Base-by-base conservation (phyloP, 2,113 vertebrate species). In the Phaetusa simplex region DNA sequence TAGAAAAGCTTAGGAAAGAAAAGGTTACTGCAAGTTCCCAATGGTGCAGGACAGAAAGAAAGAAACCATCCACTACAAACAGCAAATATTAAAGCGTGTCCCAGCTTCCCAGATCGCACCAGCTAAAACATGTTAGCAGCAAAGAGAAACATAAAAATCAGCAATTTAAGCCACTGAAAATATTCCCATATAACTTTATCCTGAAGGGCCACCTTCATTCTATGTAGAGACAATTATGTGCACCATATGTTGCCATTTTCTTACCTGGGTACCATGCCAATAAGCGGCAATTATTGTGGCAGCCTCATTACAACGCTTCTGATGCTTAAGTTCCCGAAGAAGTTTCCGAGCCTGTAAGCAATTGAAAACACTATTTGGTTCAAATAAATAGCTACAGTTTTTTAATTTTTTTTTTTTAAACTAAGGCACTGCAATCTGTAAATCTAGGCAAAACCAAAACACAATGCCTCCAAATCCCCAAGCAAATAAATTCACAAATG, bases 211-310 rank as follows among this genome's bases (percentile, higher is more conserved):
- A 22, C 5, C 50, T 40, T 42, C 20, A 16, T 30, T 69, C 67
- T 20, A 1, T 2, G 8, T 2, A 32, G 32, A 49, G 61, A 85
- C 36, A 82, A 53, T 26, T 3, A 80, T 34, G 10, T 27, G 84
- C 66, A 73, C 40, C 23, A 6, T 36, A 67, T 32, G 16, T 14
- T 67, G 42, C 17, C 8, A 2, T n/a, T 26, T 80, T 43, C 83
- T 18, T 98, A 99, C 99, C 99, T 99, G 99, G 71, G 99, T 99
- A 40, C 99, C 99, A 2, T 98, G 99, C 99, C 99, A 99, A 62
- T 98, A 99, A 1, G 99, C 99, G 0, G 99, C 97, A 66, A 99
- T 99, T 88, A 99, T 99, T 26, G 99, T 99, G 90, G 91, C 99
- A 4, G 99, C 99, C 96, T 99, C 98, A 18, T 99, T 94, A n/a